Conservation (phyloP, 2,797 vertebrate genomes). For the Masticophis lateralis region DNA sequence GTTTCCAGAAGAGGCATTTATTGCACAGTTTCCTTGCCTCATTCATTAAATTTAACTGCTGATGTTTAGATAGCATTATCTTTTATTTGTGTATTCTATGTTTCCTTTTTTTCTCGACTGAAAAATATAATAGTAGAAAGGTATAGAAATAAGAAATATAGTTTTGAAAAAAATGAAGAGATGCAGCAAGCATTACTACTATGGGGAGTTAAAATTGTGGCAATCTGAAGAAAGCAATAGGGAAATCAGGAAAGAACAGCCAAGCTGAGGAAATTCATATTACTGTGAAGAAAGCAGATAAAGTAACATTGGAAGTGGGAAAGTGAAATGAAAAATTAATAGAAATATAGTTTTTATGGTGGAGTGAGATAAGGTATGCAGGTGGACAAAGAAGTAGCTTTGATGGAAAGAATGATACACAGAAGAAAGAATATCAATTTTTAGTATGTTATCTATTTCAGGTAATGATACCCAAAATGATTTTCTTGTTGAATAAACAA, state of each 20-base stretch:
- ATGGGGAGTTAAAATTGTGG: background rate
- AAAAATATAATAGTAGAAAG: background rate
- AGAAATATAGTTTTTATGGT: background rate
- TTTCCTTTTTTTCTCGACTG: background rate
- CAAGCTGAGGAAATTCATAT: background rate
- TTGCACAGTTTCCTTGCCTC: background rate
- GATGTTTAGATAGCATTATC: background rate
- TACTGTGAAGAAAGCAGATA: background rate
- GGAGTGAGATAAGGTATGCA: background rate
- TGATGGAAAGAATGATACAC: background rate
- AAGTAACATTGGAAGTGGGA: background rate
- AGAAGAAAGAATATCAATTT: background rate
- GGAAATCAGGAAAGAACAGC: background rate
- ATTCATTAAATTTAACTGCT: background rate
- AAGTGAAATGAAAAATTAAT: background rate
- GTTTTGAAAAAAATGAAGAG: background rate
- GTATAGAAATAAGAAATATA: background rate
- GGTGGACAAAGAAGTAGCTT: background rate
- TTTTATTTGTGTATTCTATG: background rate
- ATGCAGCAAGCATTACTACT: background rate
- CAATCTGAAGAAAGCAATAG: background rate
- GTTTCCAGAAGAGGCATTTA: background rate
- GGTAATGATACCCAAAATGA: conserved; percentile 54
- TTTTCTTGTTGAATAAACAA: conserved; percentile 54
- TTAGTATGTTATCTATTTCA: conserved; percentile 40